Evolutionary conservation across 2,888 invertebrate species (phyloP), one percentile per base, ranked within the genome.

Genomic region (Drosophila niveifrons): DNA sequence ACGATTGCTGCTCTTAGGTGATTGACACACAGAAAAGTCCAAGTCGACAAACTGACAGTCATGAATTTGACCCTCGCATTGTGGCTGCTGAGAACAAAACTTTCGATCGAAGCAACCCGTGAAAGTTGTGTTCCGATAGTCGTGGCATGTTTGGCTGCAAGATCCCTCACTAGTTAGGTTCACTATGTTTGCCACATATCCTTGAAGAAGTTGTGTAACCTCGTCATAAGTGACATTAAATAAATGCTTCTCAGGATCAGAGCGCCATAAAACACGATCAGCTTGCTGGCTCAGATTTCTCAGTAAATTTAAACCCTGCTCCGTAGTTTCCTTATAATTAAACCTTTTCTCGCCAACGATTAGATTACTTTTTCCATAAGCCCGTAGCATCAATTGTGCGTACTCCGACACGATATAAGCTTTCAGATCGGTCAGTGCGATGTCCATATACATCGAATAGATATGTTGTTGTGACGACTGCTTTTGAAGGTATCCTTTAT

Each of bases 171-270:
- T 82, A 91, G 97, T 97, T 93, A 98, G 93, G 91, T 97, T 97
- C 13, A 97, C 96, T 90, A 97, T 97, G 92, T 98, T 98, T 89
- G 97, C 96, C 51, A 98, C 93, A 92, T 96, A 97, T 11, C 97
- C 97, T 93, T 97, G 97, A n/a, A 97, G 93, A 0, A 98, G 93
- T 59, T 96, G 94, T 1, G 96, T 97, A 58, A 97, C 93, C 91
- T 96, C 95, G 11, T 95, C 95, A 90, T 95, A 97, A 0, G 96
- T 97, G 75, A 94, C 93, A 9, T 94, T 94, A 93, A 91, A 57
- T 90, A 93, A 69, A 80, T 88, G 95, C 34, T 93, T 90, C 0
- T 92, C 88, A 1, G 34, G 34, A 36, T 36, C 34, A 36, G 10
- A 10, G 11, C 11, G 34, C 34, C 34, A 36, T 3, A 36, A 11